Evolutionary conservation across 1,140 invertebrate species (phyloP).

Genomic region (Aleiodes sp.): DNA sequence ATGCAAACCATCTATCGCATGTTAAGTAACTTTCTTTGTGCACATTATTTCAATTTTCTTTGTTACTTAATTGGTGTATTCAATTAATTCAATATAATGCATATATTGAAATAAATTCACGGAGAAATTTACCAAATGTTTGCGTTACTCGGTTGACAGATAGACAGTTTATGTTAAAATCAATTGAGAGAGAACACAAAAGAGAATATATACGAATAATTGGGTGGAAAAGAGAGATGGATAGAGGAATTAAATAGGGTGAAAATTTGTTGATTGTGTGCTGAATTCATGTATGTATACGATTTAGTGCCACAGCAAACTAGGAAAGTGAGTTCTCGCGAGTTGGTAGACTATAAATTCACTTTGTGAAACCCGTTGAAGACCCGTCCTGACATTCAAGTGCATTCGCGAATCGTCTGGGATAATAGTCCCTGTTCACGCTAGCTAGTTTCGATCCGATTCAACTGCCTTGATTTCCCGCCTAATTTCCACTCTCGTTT

Average conservation of each 20-base stretch:
- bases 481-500: slow-evolving; percentile 12
- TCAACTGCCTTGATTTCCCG: slow-evolving; percentile 17
- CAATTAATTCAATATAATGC: too few relatives aligned
- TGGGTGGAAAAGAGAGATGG: background rate
- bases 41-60: background rate
- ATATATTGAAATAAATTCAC: background rate
- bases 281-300: background rate
- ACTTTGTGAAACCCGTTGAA: slow-evolving; percentile 26
- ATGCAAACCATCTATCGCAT: background rate
- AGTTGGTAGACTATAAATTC: slow-evolving; percentile 33
- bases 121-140: background rate
- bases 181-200: background rate
- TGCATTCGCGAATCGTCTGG: slow-evolving; percentile 29
- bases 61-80: too few relatives aligned
- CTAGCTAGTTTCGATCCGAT: slow-evolving; percentile 28
- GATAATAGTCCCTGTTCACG: slow-evolving; percentile 35
- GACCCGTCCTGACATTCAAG: slow-evolving; percentile 23
- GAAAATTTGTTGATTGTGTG: slow-evolving; percentile 2
- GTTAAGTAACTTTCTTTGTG: background rate
- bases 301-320: background rate
- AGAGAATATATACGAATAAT: background rate
- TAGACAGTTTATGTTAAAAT: too few relatives aligned
- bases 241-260: background rate
- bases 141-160: background rate
- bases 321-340: slow-evolving; percentile 22